phyloP scores from a whole-genome alignment of 2,888 invertebrate species.

The Zhuqinia jingwanae region DNA sequence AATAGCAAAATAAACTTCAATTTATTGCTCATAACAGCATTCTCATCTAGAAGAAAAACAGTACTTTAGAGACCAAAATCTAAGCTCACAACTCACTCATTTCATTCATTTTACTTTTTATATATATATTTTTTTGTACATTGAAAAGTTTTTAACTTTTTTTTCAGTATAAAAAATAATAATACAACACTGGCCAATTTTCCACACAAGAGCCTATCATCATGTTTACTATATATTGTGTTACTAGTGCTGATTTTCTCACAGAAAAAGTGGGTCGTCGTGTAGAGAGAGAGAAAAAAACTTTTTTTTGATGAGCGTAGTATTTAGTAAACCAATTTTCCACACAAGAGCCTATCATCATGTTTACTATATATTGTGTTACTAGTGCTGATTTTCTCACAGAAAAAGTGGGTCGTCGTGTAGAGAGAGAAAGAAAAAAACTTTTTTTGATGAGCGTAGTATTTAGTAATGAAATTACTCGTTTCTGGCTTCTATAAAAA shows the following conservation, averaged over 20 bases:
- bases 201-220: too few species aligned
- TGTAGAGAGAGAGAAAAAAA: too few species aligned
- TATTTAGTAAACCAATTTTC: too few species aligned
- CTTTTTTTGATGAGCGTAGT: conserved; percentile 42
- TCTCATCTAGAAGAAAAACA: conserved; percentile 58
- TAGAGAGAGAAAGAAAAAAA: too few species aligned
- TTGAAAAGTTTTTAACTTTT: conserved; percentile 56
- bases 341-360: too few species aligned
- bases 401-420: conserved; percentile 55
- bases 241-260: background rate
- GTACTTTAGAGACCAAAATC: conserved; percentile 66
- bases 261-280: conserved; percentile 49
- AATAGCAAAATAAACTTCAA: conserved; percentile 63
- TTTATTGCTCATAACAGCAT: conserved; percentile 66
- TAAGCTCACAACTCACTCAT: conserved; percentile 61
- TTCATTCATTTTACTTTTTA: conserved; percentile 53
- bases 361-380: too few species aligned
- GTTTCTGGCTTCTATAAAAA: conserved; percentile 26
- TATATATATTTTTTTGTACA: conserved; percentile 40
- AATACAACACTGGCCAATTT: background rate
- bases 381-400: background rate
- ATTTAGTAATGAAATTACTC: conserved; percentile 37
- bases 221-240: too few species aligned
- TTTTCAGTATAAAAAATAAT: too few species aligned
- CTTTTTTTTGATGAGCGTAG: conserved; percentile 37